These are phyloP conservation scores for Sternarchorhynchus goeldii DNA, from an alignment of 2,797 vertebrate genomes.

Conservation along the genomic window DNA sequence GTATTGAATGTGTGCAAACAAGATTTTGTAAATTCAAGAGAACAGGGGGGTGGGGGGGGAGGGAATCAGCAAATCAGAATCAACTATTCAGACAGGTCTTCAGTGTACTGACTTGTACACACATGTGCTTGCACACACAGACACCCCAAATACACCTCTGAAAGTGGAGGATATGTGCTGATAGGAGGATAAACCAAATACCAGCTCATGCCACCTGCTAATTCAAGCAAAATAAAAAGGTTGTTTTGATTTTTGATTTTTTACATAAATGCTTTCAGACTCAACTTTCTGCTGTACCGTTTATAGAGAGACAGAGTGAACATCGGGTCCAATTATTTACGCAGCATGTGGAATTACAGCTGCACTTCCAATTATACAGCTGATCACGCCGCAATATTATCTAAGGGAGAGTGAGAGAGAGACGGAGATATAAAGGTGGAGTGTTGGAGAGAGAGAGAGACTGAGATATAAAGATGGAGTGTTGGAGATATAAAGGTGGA, in stretches of 20 bases:
- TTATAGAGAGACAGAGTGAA: slow-evolving; percentile 14
- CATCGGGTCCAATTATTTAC: slow-evolving; percentile 10
- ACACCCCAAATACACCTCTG: not conserved
- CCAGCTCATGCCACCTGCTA: slow-evolving; percentile 69
- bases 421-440: too few relatives aligned
- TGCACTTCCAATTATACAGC: slow-evolving; percentile 46
- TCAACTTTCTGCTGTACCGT: slow-evolving; percentile 40
- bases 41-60: not conserved
- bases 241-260: too few relatives aligned
- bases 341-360: slow-evolving; percentile 40
- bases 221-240: slow-evolving; percentile 41
- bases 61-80: not conserved
- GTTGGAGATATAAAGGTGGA: not conserved
- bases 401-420: slow-evolving; percentile 18
- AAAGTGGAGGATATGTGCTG: not conserved
- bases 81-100: not conserved
- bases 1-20: not conserved
- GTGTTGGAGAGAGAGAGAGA: not conserved
- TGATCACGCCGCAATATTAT: slow-evolving; percentile 49
- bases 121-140: not conserved
- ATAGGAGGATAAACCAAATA: slow-evolving; percentile 2
- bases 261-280: slow-evolving; percentile 50
- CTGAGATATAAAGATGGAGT: not conserved
- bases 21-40: slow-evolving; percentile 9
- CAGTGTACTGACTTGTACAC: slow-evolving; percentile 7